Base-by-base conservation (phyloP, 2,888 invertebrate genomes). In the Agrilus mali region DNA sequence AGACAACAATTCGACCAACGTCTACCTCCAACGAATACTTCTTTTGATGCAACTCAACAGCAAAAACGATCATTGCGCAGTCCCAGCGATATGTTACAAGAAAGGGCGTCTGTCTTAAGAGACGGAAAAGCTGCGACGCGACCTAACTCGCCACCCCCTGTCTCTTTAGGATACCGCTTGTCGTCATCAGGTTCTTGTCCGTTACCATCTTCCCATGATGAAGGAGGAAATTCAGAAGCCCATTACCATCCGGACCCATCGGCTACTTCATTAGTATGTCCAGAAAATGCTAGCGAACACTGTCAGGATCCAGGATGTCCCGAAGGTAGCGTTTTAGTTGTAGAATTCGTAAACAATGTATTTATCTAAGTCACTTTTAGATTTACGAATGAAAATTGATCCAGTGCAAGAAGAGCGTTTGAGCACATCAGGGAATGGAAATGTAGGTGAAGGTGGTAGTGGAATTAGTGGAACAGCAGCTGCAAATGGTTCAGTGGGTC, bases 341-440 rank as follows among this genome's bases (percentile, higher is more conserved):
- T 7, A 35, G 2, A 3, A n/a, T 14, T 35, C 16, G n/a, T n/a
- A 10, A 16, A 14, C 3, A 15, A 35, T 16, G 2, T 15, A 8
- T 15, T 33, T 33, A 33, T 33, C 5, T 33, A 12, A 33, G 3
- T 4, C 7, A 7, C 3, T 73, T 69, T 51, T 73, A 80, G 86
- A 86, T 72, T 73, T 86, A 67, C 78, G 86, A 60, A 80, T 86
- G 59, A 86, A 86, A 63, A 77, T 73, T 66, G 82, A 82, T 63
- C 66, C 68, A 38, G 47, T 57, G 31, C 54, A 58, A 45, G 60
- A 60, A 40, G 66, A 66, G 47, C 63, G 63, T 42, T 59, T 64
- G 13, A 62, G 61, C 49, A 61, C 62, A 52, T 66, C 65, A 39
- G 64, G 58, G 36, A 56, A 53, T 35, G 59, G 60, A 38, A 63